phyloP scores from a whole-genome alignment of 2,113 vertebrate genomes.

The Morone chrysops region DNA sequence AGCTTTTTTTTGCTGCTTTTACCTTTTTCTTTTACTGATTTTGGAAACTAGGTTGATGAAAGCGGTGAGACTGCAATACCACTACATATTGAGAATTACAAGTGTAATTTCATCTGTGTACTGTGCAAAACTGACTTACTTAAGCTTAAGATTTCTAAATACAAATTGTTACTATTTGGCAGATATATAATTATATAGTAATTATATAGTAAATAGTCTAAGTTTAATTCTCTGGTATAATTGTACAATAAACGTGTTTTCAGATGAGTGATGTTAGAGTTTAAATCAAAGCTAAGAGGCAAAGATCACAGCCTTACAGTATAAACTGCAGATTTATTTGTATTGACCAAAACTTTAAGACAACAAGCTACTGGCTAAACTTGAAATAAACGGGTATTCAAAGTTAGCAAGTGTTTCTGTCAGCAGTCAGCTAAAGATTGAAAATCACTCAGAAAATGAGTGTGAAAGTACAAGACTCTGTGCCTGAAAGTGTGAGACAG shows the following conservation, averaged over 20 bases:
- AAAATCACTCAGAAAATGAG: conserved; percentile 12
- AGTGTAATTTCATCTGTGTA: neutral
- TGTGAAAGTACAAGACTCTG: conserved; percentile 3
- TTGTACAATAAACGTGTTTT: neutral
- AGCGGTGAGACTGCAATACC: too few species aligned
- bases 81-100: neutral
- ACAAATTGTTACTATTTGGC: neutral
- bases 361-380: neutral
- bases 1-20: too few species aligned
- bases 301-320: neutral
- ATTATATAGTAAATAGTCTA: too few species aligned
- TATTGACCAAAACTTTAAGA: neutral
- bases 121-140: neutral
- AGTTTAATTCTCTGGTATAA: neutral
- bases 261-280: neutral
- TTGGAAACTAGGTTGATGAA: too few species aligned
- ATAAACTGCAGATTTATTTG: neutral
- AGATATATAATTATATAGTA: too few species aligned
- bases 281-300: neutral
- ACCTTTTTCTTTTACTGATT: too few species aligned
- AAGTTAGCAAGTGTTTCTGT: neutral
- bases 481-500: conserved; percentile 9
- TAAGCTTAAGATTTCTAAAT: neutral
- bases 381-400: neutral
- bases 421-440: neutral